phyloP scores from a whole-genome alignment of 1,140 invertebrate species.

The Argopecten irradians region DNA sequence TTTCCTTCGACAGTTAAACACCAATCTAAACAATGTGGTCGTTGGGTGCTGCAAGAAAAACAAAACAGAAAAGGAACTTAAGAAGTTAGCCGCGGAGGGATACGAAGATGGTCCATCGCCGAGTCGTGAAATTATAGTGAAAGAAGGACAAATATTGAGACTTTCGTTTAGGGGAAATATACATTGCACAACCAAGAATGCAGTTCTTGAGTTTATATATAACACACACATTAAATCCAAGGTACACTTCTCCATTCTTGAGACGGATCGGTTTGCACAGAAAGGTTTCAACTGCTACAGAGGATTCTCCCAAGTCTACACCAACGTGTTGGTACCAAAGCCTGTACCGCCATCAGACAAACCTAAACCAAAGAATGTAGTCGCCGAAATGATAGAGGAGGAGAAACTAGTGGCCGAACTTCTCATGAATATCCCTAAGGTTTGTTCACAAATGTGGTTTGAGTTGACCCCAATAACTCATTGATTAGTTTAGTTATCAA shows the following conservation, averaged over 20 bases:
- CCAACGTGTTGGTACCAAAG: slow-evolving; percentile 46
- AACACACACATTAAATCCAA: slow-evolving; percentile 56
- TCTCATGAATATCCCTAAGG: slow-evolving; percentile 67
- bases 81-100: slow-evolving; percentile 59
- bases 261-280: slow-evolving; percentile 69
- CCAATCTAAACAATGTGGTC: slow-evolving; percentile 53
- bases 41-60: slow-evolving; percentile 50
- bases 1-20: slow-evolving; percentile 58
- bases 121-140: slow-evolving; percentile 58
- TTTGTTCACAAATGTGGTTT: too few relatives aligned
- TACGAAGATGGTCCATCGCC: slow-evolving; percentile 61
- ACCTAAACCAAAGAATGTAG: slow-evolving; percentile 26
- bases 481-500: too few relatives aligned
- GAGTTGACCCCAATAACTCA: too few relatives aligned
- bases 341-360: slow-evolving; percentile 33
- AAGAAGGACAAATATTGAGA: slow-evolving; percentile 66
- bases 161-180: slow-evolving; percentile 68
- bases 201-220: slow-evolving; percentile 45
- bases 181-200: slow-evolving; percentile 27
- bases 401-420: slow-evolving; percentile 60
- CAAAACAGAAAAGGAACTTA: slow-evolving; percentile 48
- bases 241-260: slow-evolving; percentile 54
- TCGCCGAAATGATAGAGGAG: slow-evolving; percentile 48
- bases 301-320: slow-evolving; percentile 67
- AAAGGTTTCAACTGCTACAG: slow-evolving; percentile 66